Evolutionary conservation across 2,797 vertebrate species (phyloP).

Genomic region (Spinus olivaceus): DNA sequence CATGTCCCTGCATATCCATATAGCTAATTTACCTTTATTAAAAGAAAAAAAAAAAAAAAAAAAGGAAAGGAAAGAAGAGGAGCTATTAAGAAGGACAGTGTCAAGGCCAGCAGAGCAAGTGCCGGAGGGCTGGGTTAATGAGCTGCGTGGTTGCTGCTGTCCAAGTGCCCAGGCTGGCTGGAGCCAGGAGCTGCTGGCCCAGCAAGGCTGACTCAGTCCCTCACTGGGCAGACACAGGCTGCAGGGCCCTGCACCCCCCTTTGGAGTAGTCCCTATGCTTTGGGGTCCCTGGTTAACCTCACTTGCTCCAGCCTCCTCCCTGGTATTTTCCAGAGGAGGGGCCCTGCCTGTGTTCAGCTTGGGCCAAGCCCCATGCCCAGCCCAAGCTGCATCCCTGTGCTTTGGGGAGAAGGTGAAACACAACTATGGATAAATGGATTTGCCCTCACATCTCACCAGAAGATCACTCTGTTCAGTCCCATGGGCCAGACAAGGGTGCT

Average conservation of each 20-base stretch:
- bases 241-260: background rate
- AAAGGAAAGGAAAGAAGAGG: background rate
- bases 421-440: fast-evolving
- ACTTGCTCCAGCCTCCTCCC: background rate
- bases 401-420: background rate
- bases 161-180: background rate
- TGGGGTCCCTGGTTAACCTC: background rate
- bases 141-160: background rate
- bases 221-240: background rate
- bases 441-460: fast-evolving
- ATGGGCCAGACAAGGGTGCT: fast-evolving
- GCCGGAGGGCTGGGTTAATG: background rate
- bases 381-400: background rate
- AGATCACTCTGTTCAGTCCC: fast-evolving
- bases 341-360: fast-evolving
- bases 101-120: background rate
- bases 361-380: background rate
- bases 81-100: constrained; percentile 15
- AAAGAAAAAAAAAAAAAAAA: background rate
- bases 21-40: constrained; percentile 27
- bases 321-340: background rate
- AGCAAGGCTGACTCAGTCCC: constrained; percentile 32
- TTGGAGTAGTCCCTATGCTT: background rate
- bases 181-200: constrained; percentile 37
- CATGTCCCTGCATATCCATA: background rate